Percentiles rank a stretch among this genome's conserved stretches.
These are phyloP conservation scores for Bubo bubo DNA, from an alignment of 2,113 vertebrate genomes.

Conservation along the genomic window DNA sequence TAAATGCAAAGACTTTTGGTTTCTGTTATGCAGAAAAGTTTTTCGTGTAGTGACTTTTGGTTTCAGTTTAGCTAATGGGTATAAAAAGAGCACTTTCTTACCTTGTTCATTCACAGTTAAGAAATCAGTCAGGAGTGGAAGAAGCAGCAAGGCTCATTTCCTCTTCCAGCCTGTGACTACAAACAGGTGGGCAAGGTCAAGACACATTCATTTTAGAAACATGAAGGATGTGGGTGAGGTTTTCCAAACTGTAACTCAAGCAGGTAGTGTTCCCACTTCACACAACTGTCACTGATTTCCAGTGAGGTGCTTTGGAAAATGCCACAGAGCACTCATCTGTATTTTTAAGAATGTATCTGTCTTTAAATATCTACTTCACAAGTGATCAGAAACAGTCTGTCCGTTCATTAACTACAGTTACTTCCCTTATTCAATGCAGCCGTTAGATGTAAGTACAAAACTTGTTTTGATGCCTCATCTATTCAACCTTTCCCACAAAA, in stretches of 20 bases:
- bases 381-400: background rate
- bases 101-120: slow-evolving; percentile 40
- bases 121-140: slow-evolving; percentile 48
- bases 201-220: slow-evolving; percentile 2
- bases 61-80: slow-evolving; percentile 24
- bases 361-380: background rate
- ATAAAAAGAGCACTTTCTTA: slow-evolving; percentile 31
- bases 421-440: background rate
- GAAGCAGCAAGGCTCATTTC: slow-evolving; percentile 40
- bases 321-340: background rate
- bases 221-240: slow-evolving; percentile 22
- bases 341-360: background rate
- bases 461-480: background rate
- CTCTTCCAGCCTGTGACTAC: slow-evolving; percentile 19
- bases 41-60: background rate
- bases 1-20: background rate
- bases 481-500: background rate
- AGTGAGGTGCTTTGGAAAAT: background rate
- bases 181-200: slow-evolving; percentile 60
- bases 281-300: background rate
- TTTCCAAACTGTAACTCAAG: slow-evolving; percentile 21
- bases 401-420: background rate
- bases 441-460: background rate
- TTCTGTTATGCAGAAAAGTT: slow-evolving; percentile 17
- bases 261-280: background rate